These are phyloP conservation scores for Euphydryas editha DNA, from an alignment of 2,888 invertebrate species.

Conservation along the genomic window DNA sequence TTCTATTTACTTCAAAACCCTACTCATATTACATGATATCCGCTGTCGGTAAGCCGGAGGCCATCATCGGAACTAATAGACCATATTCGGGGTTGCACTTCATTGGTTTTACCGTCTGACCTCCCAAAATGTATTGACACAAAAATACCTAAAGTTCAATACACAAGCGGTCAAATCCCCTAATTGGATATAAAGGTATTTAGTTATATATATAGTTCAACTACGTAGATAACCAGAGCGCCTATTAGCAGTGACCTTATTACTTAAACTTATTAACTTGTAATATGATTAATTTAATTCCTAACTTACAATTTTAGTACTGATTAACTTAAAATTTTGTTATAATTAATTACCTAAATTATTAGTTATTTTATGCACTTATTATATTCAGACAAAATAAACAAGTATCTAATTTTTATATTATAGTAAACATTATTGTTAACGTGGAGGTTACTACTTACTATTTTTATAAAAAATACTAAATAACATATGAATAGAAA, in stretches of 20 bases:
- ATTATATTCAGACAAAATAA: too few relatives aligned
- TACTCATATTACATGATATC: conserved; percentile 74
- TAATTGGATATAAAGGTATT: conserved; percentile 71
- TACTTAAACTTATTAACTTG: conserved; percentile 34
- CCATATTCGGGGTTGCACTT: conserved; percentile 79
- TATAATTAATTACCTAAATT: too few relatives aligned
- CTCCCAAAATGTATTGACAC: conserved; percentile 74
- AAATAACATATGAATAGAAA: too few relatives aligned
- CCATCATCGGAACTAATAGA: conserved; percentile 73
- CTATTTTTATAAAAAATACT: too few relatives aligned
- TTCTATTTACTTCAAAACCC: conserved; percentile 58
- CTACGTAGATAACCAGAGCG: conserved; percentile 15
- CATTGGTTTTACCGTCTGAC: conserved; percentile 76
- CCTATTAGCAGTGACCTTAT: conserved; percentile 33
- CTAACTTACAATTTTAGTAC: not conserved
- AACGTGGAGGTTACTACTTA: too few relatives aligned
- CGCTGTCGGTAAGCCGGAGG: conserved; percentile 66
- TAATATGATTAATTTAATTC: conserved; percentile 30
- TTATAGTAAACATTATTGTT: too few relatives aligned
- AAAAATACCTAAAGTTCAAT: conserved; percentile 74
- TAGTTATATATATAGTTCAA: conserved; percentile 49
- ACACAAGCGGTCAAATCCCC: conserved; percentile 70
- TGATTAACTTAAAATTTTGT: not conserved
- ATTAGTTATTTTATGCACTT: too few relatives aligned
- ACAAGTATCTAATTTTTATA: too few relatives aligned